Conservation (phyloP, 1,140 invertebrate genomes). For the Atta texana region DNA sequence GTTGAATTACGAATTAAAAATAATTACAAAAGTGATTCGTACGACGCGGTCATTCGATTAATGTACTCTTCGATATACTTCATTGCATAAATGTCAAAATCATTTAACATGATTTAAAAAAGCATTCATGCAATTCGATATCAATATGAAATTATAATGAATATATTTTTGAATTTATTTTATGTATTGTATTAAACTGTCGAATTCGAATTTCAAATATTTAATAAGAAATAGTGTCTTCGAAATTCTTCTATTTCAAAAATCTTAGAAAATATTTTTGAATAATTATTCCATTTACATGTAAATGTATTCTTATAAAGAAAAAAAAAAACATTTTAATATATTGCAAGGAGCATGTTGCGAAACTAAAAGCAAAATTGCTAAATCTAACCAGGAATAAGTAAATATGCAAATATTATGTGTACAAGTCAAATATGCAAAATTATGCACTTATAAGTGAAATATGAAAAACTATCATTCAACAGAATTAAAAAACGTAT, state of each 20-base stretch:
- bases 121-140: neutral
- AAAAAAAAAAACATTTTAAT: neutral
- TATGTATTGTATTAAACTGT: neutral
- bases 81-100: slow-evolving; percentile 24
- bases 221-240: neutral
- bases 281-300: slow-evolving; percentile 16
- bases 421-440: slow-evolving; percentile 29
- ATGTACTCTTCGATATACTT: slow-evolving; percentile 11
- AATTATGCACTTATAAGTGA: slow-evolving; percentile 21
- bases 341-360: neutral
- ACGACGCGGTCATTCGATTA: slow-evolving; percentile 15
- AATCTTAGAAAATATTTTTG: neutral
- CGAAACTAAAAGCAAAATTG: neutral
- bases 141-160: neutral
- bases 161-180: no score
- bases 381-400: slow-evolving; percentile 13
- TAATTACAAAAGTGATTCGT: slow-evolving; percentile 5
- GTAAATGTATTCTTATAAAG: neutral
- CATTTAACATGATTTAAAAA: slow-evolving; percentile 20
- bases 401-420: slow-evolving; percentile 47
- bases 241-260: neutral
- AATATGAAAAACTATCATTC: slow-evolving; percentile 15
- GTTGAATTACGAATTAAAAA: slow-evolving; percentile 26
- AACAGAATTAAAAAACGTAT: neutral
- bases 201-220: neutral